Evolutionary conservation across 2,113 vertebrate genomes (phyloP).

Genomic region (Merops nubicus): DNA sequence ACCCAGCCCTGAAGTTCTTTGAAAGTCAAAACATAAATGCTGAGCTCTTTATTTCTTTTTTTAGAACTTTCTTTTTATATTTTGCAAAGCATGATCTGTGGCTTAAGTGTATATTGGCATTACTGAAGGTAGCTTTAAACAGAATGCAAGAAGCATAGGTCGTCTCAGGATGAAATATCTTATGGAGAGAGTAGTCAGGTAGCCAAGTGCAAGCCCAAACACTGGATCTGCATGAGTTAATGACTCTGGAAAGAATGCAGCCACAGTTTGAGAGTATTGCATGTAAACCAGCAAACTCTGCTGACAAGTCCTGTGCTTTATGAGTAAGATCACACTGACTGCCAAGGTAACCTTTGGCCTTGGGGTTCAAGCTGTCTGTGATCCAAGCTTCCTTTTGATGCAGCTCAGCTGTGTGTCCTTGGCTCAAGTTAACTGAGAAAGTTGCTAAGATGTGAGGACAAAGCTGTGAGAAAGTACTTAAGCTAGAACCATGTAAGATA

Average conservation of each 20-base stretch:
- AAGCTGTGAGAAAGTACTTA: conserved; percentile 37
- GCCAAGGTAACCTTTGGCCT: conserved; percentile 17
- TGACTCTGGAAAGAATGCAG: neutral
- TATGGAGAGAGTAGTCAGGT: neutral
- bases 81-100: neutral
- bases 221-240: neutral
- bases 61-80: neutral
- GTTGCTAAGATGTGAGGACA: neutral
- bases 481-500: neutral
- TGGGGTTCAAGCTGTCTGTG: neutral
- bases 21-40: neutral
- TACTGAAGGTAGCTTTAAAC: neutral
- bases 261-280: neutral
- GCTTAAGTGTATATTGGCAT: neutral
- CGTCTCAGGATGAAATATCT: neutral
- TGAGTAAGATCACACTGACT: neutral
- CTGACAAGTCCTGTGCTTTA: neutral
- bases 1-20: neutral
- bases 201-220: neutral
- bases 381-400: conserved; percentile 11
- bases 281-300: neutral
- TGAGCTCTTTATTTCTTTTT: neutral
- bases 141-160: neutral
- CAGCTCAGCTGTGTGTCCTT: conserved; percentile 23
- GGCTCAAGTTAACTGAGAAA: conserved; percentile 23